Percentiles rank a stretch among this genome's conserved stretches.
phyloP scores from a whole-genome alignment of 2,113 vertebrate species.

The Hirundichthys speculiger region DNA sequence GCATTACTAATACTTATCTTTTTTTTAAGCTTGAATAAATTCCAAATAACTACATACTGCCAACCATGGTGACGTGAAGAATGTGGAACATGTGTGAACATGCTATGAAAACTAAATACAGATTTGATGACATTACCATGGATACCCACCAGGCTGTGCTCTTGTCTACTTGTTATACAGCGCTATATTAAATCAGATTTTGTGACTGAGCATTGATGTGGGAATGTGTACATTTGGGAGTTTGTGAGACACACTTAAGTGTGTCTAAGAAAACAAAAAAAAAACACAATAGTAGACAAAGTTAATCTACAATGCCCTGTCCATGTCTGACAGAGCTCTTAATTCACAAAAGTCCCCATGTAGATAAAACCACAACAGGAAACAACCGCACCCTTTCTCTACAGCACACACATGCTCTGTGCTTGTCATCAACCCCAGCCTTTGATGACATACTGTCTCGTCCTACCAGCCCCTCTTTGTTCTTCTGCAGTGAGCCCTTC shows the following conservation, averaged over 20 bases:
- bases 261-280: too few relatives aligned
- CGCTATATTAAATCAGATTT: background rate
- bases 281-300: background rate
- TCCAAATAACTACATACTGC: too few relatives aligned
- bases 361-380: conserved; percentile 28
- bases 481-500: conserved; percentile 66
- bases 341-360: conserved; percentile 15
- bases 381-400: conserved; percentile 3
- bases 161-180: conserved; percentile 16
- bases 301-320: conserved; percentile 23
- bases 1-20: too few relatives aligned
- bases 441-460: conserved; percentile 55
- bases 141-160: conserved; percentile 40
- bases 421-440: conserved; percentile 43
- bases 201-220: background rate
- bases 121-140: background rate
- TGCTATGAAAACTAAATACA: too few relatives aligned
- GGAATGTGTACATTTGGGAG: background rate
- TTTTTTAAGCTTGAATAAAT: too few relatives aligned
- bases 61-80: too few relatives aligned
- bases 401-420: background rate
- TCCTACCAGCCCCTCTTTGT: conserved; percentile 47
- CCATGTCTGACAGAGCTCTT: conserved; percentile 7
- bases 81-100: too few relatives aligned
- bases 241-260: too few relatives aligned